These are phyloP conservation scores for Drosophila sturtevanti DNA, from an alignment of 1,140 invertebrate species.

Conservation along the genomic window DNA sequence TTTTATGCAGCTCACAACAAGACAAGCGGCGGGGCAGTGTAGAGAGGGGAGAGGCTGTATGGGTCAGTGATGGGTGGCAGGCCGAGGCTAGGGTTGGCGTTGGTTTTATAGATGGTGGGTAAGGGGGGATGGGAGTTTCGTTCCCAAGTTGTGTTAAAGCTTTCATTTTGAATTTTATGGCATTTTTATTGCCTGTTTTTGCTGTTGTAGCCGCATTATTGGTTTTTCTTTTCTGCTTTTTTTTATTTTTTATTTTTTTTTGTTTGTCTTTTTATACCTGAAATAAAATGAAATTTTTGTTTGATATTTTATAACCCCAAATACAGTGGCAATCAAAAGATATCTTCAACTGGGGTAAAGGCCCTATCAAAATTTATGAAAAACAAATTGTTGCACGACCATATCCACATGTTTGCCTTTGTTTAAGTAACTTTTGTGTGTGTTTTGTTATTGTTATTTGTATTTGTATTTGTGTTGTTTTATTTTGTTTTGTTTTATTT, in stretches of 20 bases:
- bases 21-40: constrained; percentile 17
- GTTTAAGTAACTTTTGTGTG: background rate
- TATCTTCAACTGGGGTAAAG: background rate
- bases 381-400: constrained; percentile 7
- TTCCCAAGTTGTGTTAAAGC: constrained; percentile 55
- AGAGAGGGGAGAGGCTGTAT: background rate
- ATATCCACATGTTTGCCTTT: background rate
- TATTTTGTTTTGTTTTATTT: constrained; percentile 18
- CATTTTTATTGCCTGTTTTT: constrained; percentile 66
- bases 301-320: background rate
- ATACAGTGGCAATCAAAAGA: constrained; percentile 16
- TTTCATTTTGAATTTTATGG: constrained; percentile 78
- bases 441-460: no score
- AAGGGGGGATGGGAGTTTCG: constrained; percentile 6
- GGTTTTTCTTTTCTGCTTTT: constrained; percentile 50
- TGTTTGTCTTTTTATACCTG: constrained; percentile 6
- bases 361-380: background rate
- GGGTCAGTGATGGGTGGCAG: background rate
- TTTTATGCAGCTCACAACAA: constrained; percentile 75
- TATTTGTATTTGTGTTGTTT: constrained; percentile 15
- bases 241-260: constrained; percentile 16
- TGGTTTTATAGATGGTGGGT: background rate
- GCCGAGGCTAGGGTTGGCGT: background rate
- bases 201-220: constrained; percentile 62
- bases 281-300: constrained; percentile 4